Conservation (phyloP, 2,888 invertebrate genomes). For the Drosophila neonasuta region DNA sequence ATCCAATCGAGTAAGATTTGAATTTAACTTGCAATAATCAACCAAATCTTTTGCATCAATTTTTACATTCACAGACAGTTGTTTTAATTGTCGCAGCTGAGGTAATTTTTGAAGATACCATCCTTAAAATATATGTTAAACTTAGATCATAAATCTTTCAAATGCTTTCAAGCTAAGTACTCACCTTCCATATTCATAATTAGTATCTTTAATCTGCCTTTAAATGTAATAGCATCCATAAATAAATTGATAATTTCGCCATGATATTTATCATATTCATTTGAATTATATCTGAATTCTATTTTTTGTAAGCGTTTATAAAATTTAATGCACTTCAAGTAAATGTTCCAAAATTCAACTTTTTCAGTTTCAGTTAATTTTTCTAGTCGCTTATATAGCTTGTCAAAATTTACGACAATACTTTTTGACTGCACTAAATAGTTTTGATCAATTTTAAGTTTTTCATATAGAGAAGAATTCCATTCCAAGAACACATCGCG, state of each 20-base stretch:
- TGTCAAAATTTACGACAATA: neutral
- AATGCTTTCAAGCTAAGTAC: neutral
- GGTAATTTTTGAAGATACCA: slow-evolving; percentile 2
- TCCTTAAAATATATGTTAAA: neutral
- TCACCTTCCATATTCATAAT: slow-evolving; percentile 2
- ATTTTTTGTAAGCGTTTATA: neutral
- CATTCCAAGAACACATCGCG: neutral
- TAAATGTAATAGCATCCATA: neutral
- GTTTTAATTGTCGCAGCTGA: neutral
- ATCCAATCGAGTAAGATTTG: neutral
- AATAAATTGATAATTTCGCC: neutral
- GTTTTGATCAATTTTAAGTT: neutral
- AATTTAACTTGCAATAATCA: slow-evolving; percentile 4
- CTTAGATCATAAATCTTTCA: neutral
- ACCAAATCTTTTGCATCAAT: neutral
- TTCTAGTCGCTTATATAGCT: neutral
- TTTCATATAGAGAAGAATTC: neutral
- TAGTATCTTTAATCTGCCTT: neutral
- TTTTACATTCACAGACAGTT: neutral
- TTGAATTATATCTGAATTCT: neutral
- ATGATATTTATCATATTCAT: neutral
- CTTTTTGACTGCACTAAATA: neutral
- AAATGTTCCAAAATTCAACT: neutral
- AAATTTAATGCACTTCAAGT: neutral
- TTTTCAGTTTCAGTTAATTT: neutral